Evolutionary conservation across 2,888 invertebrate genomes (phyloP).

Genomic region (Galerucella nymphaeae): DNA sequence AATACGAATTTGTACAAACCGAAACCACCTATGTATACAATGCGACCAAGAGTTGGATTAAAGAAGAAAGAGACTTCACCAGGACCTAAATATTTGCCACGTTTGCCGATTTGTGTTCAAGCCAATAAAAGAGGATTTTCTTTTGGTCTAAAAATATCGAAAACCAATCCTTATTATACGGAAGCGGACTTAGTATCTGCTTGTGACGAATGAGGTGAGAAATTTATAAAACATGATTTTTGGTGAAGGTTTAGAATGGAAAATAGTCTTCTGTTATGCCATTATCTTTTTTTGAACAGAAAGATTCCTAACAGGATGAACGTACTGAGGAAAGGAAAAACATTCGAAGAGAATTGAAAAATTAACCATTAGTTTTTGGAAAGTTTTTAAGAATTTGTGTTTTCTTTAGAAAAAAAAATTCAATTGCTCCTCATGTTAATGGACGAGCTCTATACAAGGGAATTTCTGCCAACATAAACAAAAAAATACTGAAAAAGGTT

Average conservation of each 20-base stretch:
- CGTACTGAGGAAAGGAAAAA: too few species aligned
- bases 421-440: too few species aligned
- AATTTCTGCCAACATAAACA: too few species aligned
- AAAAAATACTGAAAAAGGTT: too few species aligned
- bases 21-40: conserved; percentile 58
- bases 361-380: too few species aligned
- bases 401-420: too few species aligned
- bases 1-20: conserved; percentile 55
- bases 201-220: not conserved
- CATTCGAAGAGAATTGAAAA: too few species aligned
- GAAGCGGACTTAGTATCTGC: conserved; percentile 63
- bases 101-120: conserved; percentile 25
- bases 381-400: too few species aligned
- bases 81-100: conserved; percentile 58
- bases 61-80: conserved; percentile 43
- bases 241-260: not conserved
- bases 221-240: not conserved
- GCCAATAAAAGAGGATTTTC: conserved; percentile 63
- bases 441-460: too few species aligned
- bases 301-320: too few species aligned
- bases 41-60: conserved; percentile 51
- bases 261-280: too few species aligned
- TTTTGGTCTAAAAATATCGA: conserved; percentile 70
- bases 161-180: conserved; percentile 70
- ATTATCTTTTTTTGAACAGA: too few species aligned